Percentiles rank a stretch among this genome's conserved stretches.
phyloP scores from a whole-genome alignment of 2,888 invertebrate species.

The Fragum fragum region DNA sequence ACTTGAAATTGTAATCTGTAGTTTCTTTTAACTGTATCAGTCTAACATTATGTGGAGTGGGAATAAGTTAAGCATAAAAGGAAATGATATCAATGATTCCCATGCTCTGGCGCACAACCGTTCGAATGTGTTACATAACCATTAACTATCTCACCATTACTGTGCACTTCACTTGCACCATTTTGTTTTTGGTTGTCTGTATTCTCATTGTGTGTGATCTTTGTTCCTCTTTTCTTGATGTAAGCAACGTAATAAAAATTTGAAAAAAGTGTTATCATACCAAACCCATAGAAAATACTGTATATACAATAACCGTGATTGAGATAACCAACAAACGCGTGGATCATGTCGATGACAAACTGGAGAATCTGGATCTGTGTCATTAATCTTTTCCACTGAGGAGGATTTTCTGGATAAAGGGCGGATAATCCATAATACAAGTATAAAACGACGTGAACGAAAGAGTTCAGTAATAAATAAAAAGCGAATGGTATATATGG shows the following conservation, averaged over 20 bases:
- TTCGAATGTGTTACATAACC: neutral
- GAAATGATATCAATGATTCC: too few species aligned
- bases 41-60: too few species aligned
- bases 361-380: slow-evolving; percentile 85
- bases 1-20: too few species aligned
- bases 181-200: neutral
- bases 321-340: slow-evolving; percentile 80
- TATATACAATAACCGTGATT: slow-evolving; percentile 85
- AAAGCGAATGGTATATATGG: slow-evolving; percentile 84
- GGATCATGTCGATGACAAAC: slow-evolving; percentile 81
- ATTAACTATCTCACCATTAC: neutral
- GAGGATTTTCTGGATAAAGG: slow-evolving; percentile 75
- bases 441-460: slow-evolving; percentile 84
- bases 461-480: slow-evolving; percentile 82
- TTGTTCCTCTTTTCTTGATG: slow-evolving; percentile 51
- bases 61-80: too few species aligned
- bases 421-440: slow-evolving; percentile 84
- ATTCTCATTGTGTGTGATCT: neutral
- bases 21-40: too few species aligned
- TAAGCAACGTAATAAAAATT: slow-evolving; percentile 84
- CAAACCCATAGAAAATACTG: slow-evolving; percentile 83
- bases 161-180: neutral
- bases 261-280: slow-evolving; percentile 83
- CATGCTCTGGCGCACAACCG: neutral
- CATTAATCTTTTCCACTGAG: slow-evolving; percentile 82